Evolutionary conservation across 2,113 vertebrate species (phyloP), one percentile per base, ranked within the genome.

Genomic region (Chiloscyllium plagiosum): DNA sequence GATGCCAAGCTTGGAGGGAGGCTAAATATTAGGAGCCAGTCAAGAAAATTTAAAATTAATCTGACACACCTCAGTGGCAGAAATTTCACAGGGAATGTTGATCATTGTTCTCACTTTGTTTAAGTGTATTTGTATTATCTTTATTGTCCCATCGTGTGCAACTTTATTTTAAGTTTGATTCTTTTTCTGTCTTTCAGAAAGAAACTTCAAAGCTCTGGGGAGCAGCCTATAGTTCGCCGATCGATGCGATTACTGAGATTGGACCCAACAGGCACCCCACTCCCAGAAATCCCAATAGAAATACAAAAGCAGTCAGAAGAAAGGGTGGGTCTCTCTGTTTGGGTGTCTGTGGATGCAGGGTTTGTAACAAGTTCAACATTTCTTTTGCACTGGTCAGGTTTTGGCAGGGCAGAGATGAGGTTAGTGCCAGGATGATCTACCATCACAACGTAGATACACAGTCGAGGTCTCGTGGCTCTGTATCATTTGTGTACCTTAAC

Each of bases 241-340:
- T 98, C 98, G 10, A 97, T 97, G 97, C 97, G 98, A 61, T 95
- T 98, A 6, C 97, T 97, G 3, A 83, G 97, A 69, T 96, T 97
- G 0, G 96, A 96, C 65, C 97, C 97, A 0, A 12, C 89, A 0
- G 97, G n/a, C 72, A 0, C 95, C 0, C 80, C 97, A 0, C 0
- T 96, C 95, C 3, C 78, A 17, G 96, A 96, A 95, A 0, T 1
- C 0, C 12, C 92, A 5, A 0, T 33, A 20, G 96, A 0, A 7
- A 17, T 95, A 95, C 47, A 90, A 50, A 76, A 52, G 76, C 96
- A 97, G 96, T 96, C 96, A 96, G 96, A 52, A 7, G 94, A 95
- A 12, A 47, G 42, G 68, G 68, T 95, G 24, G 0, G 94, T 70
- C 5, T 29, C 68, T 29, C 42, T 42, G 37, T 94, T 50, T 24